These are phyloP conservation scores for Amblyopsis hoosieri DNA, from an alignment of 2,797 vertebrate genomes.

Conservation along the genomic window DNA sequence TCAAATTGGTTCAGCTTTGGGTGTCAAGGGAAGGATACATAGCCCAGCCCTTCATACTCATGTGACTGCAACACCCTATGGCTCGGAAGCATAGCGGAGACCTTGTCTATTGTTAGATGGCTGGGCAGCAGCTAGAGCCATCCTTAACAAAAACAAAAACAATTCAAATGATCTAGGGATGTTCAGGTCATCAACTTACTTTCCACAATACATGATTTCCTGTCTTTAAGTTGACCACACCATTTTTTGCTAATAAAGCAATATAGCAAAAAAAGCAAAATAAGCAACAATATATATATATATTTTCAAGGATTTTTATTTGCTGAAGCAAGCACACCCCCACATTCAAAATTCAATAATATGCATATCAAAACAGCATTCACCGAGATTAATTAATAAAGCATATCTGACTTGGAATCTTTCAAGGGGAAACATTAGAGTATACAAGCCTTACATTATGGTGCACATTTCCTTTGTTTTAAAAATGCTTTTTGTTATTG, in stretches of 20 bases:
- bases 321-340: slow-evolving; percentile 84
- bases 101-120: slow-evolving; percentile 76
- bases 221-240: too few relatives aligned
- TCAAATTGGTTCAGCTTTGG: slow-evolving; percentile 45
- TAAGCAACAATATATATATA: background rate
- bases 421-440: slow-evolving; percentile 5
- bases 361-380: background rate
- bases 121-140: slow-evolving; percentile 19
- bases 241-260: slow-evolving; percentile 14
- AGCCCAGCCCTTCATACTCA: slow-evolving; percentile 66
- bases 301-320: slow-evolving; percentile 27
- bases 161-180: background rate
- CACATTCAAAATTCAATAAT: slow-evolving; percentile 73
- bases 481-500: slow-evolving; percentile 1
- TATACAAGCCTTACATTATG: slow-evolving; percentile 34
- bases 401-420: slow-evolving; percentile 12
- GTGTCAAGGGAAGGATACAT: slow-evolving; percentile 72
- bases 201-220: too few relatives aligned
- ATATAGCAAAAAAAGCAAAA: background rate
- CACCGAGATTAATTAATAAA: background rate
- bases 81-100: slow-evolving; percentile 45
- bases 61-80: slow-evolving; percentile 71
- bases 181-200: too few relatives aligned
- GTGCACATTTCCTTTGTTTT: slow-evolving; percentile 2
- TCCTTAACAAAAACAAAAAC: background rate